Percentiles rank a stretch among this genome's conserved stretches.
Evolutionary conservation across 1,140 invertebrate genomes (phyloP).

Genomic region (Macrobrachium rosenbergii): DNA sequence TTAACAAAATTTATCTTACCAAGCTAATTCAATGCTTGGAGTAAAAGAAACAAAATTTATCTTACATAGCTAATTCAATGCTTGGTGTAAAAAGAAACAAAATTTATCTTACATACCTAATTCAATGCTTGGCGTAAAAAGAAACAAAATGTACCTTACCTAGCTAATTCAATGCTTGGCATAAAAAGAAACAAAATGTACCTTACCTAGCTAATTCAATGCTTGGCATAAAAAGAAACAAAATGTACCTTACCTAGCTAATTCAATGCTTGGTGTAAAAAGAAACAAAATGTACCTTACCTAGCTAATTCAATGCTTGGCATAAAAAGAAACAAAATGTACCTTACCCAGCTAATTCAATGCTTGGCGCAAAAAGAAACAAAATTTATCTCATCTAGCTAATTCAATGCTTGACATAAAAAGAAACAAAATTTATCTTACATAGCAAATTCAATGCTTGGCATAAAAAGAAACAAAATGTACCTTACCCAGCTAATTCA

Average conservation of each 20-base stretch:
- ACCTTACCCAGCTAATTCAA: slow-evolving; percentile 44
- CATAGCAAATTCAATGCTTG: slow-evolving; percentile 44
- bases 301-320: slow-evolving; percentile 39
- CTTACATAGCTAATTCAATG: slow-evolving; percentile 50
- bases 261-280: too few species aligned
- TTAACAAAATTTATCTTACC: slow-evolving; percentile 14
- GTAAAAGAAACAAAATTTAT: slow-evolving; percentile 69
- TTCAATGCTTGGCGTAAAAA: too few species aligned
- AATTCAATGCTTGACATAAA: too few species aligned
- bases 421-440: slow-evolving; percentile 9
- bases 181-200: background rate
- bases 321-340: too few species aligned
- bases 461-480: too few species aligned
- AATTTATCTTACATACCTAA: slow-evolving; percentile 39
- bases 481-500: slow-evolving; percentile 44
- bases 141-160: slow-evolving; percentile 18
- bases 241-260: slow-evolving; percentile 35
- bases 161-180: slow-evolving; percentile 41
- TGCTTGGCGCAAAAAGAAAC: too few species aligned
- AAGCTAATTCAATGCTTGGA: slow-evolving; percentile 70
- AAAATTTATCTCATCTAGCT: slow-evolving; percentile 30
- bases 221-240: too few species aligned
- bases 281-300: slow-evolving; percentile 19
- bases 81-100: too few species aligned
- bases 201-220: slow-evolving; percentile 47